Percentiles rank a stretch among this genome's conserved stretches.
These are phyloP conservation scores for Rhamphomyia laevipes DNA, from an alignment of 2,888 invertebrate genomes.

Conservation along the genomic window DNA sequence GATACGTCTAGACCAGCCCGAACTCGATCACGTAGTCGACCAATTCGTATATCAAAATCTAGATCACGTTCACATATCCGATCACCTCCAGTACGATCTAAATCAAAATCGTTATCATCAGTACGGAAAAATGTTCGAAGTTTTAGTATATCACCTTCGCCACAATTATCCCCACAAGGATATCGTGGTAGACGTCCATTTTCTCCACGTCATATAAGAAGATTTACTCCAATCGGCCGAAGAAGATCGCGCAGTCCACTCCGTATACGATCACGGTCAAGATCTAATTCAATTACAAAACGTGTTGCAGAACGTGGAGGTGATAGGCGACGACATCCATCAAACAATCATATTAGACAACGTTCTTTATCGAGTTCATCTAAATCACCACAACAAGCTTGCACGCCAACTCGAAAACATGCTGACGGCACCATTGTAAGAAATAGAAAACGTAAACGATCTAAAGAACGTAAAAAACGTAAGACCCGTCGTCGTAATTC, in stretches of 20 bases:
- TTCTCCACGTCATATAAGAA: conserved; percentile 13
- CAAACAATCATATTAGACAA: not conserved
- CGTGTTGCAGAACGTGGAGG: not conserved
- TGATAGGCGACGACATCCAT: not conserved
- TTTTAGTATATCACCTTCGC: conserved; percentile 33
- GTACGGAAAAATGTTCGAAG: conserved; percentile 20
- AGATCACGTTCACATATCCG: conserved; percentile 20
- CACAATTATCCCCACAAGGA: conserved; percentile 10
- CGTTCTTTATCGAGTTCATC: not conserved
- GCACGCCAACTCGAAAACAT: not conserved
- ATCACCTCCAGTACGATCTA: conserved; percentile 15
- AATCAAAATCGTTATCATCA: conserved; percentile 21
- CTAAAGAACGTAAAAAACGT: conserved; percentile 13
- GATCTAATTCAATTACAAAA: conserved; percentile 19
- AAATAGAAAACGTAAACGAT: conserved; percentile 7
- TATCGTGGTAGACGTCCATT: conserved; percentile 22
- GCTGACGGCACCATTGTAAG: not conserved
- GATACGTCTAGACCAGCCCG: conserved; percentile 46
- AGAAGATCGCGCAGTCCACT: conserved; percentile 21
- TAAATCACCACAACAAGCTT: conserved; percentile 19
- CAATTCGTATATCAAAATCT: conserved; percentile 28
- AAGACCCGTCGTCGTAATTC: not conserved
- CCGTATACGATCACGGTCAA: conserved; percentile 30
- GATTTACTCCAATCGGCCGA: conserved; percentile 16
- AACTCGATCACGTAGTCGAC: conserved; percentile 26